Evolutionary conservation across 2,113 vertebrate genomes (phyloP).

Genomic region (Ciconia maguari): DNA sequence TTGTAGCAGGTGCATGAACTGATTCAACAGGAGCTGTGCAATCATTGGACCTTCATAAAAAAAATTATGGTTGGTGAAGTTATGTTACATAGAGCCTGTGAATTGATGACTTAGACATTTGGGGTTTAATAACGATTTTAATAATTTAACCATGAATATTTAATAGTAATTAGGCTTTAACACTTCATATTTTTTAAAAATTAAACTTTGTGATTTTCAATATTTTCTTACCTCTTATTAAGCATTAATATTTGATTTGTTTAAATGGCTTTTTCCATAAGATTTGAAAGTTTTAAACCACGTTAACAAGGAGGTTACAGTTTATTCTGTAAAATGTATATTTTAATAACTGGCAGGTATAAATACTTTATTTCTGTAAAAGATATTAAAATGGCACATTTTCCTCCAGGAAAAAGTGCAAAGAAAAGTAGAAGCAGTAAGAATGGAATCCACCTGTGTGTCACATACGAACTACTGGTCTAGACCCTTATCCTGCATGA

Average conservation of each 20-base stretch:
- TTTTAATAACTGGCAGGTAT: constrained; percentile 44
- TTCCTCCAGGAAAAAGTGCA: neutral
- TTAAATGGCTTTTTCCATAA: constrained; percentile 14
- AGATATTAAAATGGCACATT: neutral
- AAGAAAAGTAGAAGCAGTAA: neutral
- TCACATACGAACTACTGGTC: neutral
- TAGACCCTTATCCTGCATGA: neutral
- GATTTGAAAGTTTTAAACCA: constrained; percentile 19
- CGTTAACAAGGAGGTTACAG: constrained; percentile 7
- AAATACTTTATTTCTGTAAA: neutral
- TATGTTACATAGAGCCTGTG: neutral
- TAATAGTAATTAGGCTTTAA: constrained; percentile 60
- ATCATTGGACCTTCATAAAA: neutral
- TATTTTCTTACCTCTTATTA: constrained; percentile 57
- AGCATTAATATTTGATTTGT: constrained; percentile 70
- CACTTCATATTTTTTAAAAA: constrained; percentile 59
- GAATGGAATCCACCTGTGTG: neutral
- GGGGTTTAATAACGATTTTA: constrained; percentile 51
- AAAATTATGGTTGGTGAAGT: neutral
- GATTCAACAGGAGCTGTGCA: neutral
- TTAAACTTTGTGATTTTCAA: constrained; percentile 44
- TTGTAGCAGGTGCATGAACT: neutral
- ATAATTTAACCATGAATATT: constrained; percentile 70
- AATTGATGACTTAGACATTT: constrained; percentile 27
- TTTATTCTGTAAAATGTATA: constrained; percentile 12